Evolutionary conservation across 2,797 vertebrate genomes (phyloP).

Genomic region (Karalla daura): DNA sequence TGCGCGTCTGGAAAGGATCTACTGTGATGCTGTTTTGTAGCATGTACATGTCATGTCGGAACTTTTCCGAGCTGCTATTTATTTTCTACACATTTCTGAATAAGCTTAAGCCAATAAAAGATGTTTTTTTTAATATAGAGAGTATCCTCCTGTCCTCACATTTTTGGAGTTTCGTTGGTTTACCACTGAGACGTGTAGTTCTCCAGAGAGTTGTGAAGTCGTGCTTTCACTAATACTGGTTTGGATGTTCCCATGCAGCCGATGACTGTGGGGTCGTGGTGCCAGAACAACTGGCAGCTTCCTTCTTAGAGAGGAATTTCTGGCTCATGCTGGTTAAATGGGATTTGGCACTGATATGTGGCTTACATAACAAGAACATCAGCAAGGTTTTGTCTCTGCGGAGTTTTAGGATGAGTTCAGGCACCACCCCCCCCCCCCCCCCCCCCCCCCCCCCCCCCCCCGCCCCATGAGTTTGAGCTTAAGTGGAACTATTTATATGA

Average conservation of each 20-base stretch:
- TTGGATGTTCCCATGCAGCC: slow-evolving; percentile 40
- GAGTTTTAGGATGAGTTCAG: slow-evolving; percentile 1
- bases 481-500: background rate
- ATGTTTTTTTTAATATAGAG: slow-evolving; percentile 1
- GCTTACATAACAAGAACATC: slow-evolving; percentile 35
- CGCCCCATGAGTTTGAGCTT: too few relatives aligned
- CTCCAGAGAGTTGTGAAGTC: background rate
- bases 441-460: too few relatives aligned
- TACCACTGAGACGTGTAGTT: background rate
- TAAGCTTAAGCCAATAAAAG: slow-evolving; percentile 57
- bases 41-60: slow-evolving; percentile 16
- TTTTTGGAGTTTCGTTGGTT: background rate
- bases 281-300: slow-evolving; percentile 36
- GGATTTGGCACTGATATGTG: slow-evolving; percentile 9
- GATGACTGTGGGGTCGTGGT: slow-evolving; percentile 21
- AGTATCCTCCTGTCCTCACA: background rate
- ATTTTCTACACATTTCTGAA: slow-evolving; percentile 23
- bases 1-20: slow-evolving; percentile 17
- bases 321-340: slow-evolving; percentile 31
- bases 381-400: background rate
- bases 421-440: background rate
- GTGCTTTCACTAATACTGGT: slow-evolving; percentile 1
- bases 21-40: slow-evolving; percentile 31
- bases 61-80: slow-evolving; percentile 25
- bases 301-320: slow-evolving; percentile 17